phyloP scores from a whole-genome alignment of 2,888 invertebrate genomes.

The Chrysotoxum bicinctum region DNA sequence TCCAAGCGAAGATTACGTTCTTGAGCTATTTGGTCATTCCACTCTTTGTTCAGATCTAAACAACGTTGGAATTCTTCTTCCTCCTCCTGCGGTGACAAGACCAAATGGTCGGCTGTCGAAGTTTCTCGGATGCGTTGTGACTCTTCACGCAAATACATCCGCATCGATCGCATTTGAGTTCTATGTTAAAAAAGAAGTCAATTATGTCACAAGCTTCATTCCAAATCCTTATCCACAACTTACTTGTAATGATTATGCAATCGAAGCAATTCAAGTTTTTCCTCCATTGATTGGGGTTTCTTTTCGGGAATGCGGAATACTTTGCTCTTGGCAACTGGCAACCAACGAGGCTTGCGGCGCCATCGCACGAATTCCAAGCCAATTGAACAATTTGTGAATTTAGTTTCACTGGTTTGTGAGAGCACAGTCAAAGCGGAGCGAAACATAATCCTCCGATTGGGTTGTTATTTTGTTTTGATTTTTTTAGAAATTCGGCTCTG shows the following conservation, averaged over 20 bases:
- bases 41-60: slow-evolving; percentile 85
- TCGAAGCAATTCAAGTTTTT: slow-evolving; percentile 85
- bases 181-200: slow-evolving; percentile 67
- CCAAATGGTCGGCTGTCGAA: slow-evolving; percentile 83
- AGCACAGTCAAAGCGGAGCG: slow-evolving; percentile 74
- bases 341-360: slow-evolving; percentile 89
- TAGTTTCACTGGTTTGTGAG: slow-evolving; percentile 74
- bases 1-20: slow-evolving; percentile 84
- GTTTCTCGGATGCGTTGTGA: slow-evolving; percentile 82
- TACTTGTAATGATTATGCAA: slow-evolving; percentile 87
- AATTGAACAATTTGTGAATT: slow-evolving; percentile 76
- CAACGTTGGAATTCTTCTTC: slow-evolving; percentile 86
- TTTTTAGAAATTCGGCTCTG: slow-evolving; percentile 18
- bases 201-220: not conserved
- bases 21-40: slow-evolving; percentile 86
- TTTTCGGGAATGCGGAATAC: slow-evolving; percentile 87
- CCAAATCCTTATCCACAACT: not conserved
- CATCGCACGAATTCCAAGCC: slow-evolving; percentile 82
- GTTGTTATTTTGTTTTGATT: slow-evolving; percentile 35
- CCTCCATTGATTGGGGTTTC: slow-evolving; percentile 84
- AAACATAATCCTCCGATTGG: slow-evolving; percentile 39
- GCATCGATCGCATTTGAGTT: slow-evolving; percentile 83
- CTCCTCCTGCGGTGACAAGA: slow-evolving; percentile 83
- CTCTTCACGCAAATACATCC: slow-evolving; percentile 83
- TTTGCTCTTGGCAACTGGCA: slow-evolving; percentile 91